Base-by-base conservation (phyloP, 35 echinoderm and acorn worm genomes). In the Chiridota heheva region DNA sequence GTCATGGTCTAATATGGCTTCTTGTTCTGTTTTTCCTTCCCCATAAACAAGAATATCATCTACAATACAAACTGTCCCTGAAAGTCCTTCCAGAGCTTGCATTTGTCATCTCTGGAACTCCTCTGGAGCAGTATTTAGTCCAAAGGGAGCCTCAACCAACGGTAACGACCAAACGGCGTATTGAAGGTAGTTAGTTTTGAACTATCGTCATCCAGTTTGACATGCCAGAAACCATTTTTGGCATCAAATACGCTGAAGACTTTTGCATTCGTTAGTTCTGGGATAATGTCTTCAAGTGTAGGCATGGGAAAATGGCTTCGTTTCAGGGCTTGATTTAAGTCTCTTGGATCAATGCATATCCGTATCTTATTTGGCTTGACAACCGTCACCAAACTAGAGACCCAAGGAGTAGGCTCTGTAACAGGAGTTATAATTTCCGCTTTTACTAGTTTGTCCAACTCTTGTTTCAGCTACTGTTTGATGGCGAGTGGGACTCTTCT, bases 71-170 rank as follows among this genome's bases (percentile, higher is more conserved):
- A 38, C 61, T 15, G 44, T 28, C 31, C 67, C 67, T 26, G 1
- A 4, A 17, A 73, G 33, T 3, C 82, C 51, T 61, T 49, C 48
- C 1, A 76, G 27, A 25, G 76, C 76, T 39, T 84, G 40, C 25
- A 72, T 25, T 27, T 85, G 87, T 69, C 69, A 39, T 24, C 82
- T 18, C 42, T 90, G 87, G 43, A 81, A 96, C n/a, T 90, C 81
- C 57, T 96, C 92, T 20, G 76, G 82, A 2, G 77, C 76, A 2
- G 59, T 90, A 7, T 3, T 43, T 26, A 96, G 57, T 58, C 82
- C 83, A 60, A 90, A 90, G 87, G 92, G 66, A 96, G 79, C 26
- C 87, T 40, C 65, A 81, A 29, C 92, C 92, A 90, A 58, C 81
- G 30, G 42, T 89, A 89, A 56, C 87, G 70, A 18, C 87, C 83